Evolutionary conservation across 1,140 invertebrate species (phyloP), one percentile per base, ranked within the genome.

Genomic region (Belonocnema kinseyi): DNA sequence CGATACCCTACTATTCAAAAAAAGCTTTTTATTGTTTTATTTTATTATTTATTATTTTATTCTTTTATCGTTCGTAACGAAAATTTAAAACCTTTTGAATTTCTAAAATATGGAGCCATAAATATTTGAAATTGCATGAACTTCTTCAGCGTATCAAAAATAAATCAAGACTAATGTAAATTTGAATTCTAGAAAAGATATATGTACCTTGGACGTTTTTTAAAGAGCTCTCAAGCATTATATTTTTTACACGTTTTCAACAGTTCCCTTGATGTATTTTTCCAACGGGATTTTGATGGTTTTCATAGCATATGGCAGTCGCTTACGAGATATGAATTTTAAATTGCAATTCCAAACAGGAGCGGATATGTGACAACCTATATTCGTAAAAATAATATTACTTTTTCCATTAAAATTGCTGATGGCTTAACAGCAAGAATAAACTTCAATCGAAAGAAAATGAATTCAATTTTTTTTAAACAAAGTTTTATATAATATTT

Each of bases 391-490:
- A 66, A 40, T n/a, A 66, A 66, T 66, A 66, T 66, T 14, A 66
- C 58, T 66, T 14, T 66, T 66, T 66, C 21, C 26, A 66, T 66
- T 66, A 66, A 66, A 66, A 66, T n/a, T n/a, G 26, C 46, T 66
- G 13, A 21, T 66, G n/a, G 46, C 46, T 33, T 40, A 72, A 79
- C 53, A 72, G 72, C 46, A 58, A 73, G 79, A 81, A 83, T 79
- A 77, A 81, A 40, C 40, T 40, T 6, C 40, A 79, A 76, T 78
- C 79, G 26, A 26, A n/a, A n/a, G n/a, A n/a, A n/a, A n/a, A n/a
- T n/a, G n/a, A n/a, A n/a, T n/a, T n/a, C n/a, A n/a, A n/a, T n/a
- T n/a, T n/a, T n/a, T n/a, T n/a, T n/a, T n/a, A 26, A 26, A 26
- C 3, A 26, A 26, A 26, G 3, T 26, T 26, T 26, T 26, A 26